A percentile compares a stretch with the other conserved stretches of the same genome.
Conservation (phyloP, 2,113 vertebrate species). For the Callipepla californica region DNA sequence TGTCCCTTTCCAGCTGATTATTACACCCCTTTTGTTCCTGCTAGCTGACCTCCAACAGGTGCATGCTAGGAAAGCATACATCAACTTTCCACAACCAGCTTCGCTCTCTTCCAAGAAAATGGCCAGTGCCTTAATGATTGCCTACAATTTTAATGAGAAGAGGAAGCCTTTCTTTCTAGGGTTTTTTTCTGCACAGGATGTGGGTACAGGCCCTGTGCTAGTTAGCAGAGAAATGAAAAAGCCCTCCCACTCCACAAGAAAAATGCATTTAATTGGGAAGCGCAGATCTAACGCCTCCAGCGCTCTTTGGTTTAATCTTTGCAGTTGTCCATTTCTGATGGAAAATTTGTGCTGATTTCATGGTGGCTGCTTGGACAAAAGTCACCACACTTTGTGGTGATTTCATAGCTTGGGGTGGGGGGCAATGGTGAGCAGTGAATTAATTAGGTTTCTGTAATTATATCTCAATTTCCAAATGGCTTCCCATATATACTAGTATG, state of each 20-base stretch:
- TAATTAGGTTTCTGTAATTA: constrained; percentile 67
- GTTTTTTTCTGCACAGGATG: neutral
- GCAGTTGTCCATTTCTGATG: constrained; percentile 47
- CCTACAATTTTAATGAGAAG: neutral
- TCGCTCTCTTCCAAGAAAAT: neutral
- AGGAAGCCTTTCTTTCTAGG: neutral
- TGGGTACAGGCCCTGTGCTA: neutral
- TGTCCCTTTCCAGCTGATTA: neutral
- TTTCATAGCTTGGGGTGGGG: neutral
- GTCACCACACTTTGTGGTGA: constrained; percentile 23
- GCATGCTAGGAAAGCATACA: accelerated
- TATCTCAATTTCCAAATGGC: constrained; percentile 43
- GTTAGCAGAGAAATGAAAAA: neutral
- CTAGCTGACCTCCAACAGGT: neutral
- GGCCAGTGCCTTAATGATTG: neutral
- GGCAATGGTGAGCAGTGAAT: constrained; percentile 40
- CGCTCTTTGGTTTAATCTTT: constrained; percentile 5
- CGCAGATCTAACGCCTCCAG: constrained; percentile 14
- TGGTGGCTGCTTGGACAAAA: constrained; percentile 64
- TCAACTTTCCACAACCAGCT: neutral
- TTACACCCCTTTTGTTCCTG: neutral
- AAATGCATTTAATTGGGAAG: constrained; percentile 35
- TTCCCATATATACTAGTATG: neutral
- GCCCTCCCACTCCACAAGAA: constrained; percentile 10
- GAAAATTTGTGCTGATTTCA: constrained; percentile 64